Percentiles rank a stretch among this genome's conserved stretches.
Evolutionary conservation across 2,797 vertebrate genomes (phyloP).

Genomic region (Notolabrus celidotus): DNA sequence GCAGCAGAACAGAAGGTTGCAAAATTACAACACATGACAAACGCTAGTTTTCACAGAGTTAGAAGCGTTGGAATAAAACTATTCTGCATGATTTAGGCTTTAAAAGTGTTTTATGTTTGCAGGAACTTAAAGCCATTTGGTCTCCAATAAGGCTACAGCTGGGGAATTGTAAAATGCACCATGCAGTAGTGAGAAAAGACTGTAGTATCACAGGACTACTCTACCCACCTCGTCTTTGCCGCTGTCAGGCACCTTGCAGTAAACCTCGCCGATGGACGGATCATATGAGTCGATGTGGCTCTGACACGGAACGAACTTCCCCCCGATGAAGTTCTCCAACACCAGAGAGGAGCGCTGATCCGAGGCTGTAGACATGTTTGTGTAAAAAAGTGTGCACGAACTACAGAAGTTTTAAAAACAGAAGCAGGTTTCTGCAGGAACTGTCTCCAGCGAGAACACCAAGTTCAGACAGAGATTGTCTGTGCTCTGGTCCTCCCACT

Average conservation of each 20-base stretch:
- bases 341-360: conserved; percentile 76
- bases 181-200: not conserved
- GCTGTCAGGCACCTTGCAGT: conserved; percentile 95
- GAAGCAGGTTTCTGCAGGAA: not conserved
- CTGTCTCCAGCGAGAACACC: not conserved
- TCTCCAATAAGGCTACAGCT: not conserved
- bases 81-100: no score
- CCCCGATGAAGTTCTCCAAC: conserved; percentile 94
- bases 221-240: conserved; percentile 90
- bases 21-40: no score
- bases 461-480: no score
- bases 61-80: no score
- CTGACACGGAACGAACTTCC: conserved; percentile 88
- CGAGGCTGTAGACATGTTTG: conserved; percentile 66
- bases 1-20: no score
- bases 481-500: conserved; percentile 24
- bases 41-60: no score
- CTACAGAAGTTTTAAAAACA: not conserved
- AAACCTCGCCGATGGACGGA: conserved; percentile 91
- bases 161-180: not conserved
- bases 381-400: not conserved
- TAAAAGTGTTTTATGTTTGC: no score
- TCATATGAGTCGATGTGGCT: conserved; percentile 91
- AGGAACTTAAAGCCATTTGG: no score
- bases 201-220: not conserved